Conservation (phyloP, 2,888 invertebrate species). For the Liposcelis brunnea region DNA sequence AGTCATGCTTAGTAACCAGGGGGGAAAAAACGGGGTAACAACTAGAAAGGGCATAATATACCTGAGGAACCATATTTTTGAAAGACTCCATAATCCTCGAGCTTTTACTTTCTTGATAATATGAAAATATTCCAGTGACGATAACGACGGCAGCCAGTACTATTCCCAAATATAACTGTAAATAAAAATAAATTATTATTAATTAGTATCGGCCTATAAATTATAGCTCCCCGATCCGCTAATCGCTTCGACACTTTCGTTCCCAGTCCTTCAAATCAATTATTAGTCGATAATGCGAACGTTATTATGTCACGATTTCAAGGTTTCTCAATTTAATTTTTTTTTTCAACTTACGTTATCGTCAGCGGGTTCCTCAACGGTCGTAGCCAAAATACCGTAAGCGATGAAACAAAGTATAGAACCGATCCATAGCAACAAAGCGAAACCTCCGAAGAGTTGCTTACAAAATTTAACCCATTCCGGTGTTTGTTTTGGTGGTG, state of each 20-base stretch:
- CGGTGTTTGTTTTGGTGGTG: conserved; percentile 53
- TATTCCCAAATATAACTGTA: conserved; percentile 39
- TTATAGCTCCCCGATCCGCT: too few relatives aligned
- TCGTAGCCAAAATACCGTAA: conserved; percentile 27
- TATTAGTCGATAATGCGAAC: too few relatives aligned
- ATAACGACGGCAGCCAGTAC: conserved; percentile 48
- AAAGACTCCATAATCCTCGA: conserved; percentile 71
- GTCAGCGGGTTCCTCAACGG: conserved; percentile 31
- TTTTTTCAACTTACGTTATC: conserved; percentile 40
- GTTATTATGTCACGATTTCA: not conserved
- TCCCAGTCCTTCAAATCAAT: too few relatives aligned
- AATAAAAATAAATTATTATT: conserved; percentile 9
- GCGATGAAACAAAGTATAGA: conserved; percentile 51
- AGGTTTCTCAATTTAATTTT: too few relatives aligned
- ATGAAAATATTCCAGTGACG: conserved; percentile 53
- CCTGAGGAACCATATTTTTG: conserved; percentile 55
- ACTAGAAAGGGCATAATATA: conserved; percentile 10
- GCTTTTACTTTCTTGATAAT: conserved; percentile 55
- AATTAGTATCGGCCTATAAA: not conserved
- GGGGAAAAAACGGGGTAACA: too few relatives aligned
- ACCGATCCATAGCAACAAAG: conserved; percentile 61
- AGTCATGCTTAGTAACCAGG: too few relatives aligned
- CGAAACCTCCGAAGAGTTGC: conserved; percentile 52
- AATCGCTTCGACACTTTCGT: too few relatives aligned
- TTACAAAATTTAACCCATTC: conserved; percentile 50